Conservation (phyloP, 2,888 invertebrate species). For the Lepas anatifera region DNA sequence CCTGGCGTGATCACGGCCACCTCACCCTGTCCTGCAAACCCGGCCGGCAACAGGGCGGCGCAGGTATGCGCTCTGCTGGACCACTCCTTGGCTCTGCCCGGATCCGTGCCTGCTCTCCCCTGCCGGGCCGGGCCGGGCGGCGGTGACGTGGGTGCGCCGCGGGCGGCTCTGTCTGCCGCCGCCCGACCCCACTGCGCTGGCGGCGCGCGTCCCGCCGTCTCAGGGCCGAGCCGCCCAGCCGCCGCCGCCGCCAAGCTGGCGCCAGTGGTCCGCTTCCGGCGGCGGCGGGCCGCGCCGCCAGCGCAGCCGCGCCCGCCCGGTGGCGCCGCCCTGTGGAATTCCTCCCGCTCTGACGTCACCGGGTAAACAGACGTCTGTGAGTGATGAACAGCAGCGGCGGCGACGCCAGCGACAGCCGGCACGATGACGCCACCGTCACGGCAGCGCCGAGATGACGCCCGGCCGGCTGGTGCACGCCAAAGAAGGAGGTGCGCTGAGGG, state of each 20-base stretch:
- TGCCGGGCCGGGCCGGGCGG: no score
- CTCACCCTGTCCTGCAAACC: no score
- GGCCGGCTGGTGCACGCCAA: not conserved
- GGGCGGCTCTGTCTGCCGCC: not conserved
- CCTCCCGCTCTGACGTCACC: conserved; percentile 2
- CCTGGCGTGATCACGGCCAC: no score
- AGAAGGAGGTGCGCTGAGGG: not conserved
- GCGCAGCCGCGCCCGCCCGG: not conserved
- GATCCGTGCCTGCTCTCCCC: no score
- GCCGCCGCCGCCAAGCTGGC: not conserved
- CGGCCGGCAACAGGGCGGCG: no score
- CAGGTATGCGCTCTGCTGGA: no score
- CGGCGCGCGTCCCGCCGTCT: not conserved
- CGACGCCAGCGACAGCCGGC: not conserved
- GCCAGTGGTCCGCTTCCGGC: not conserved
- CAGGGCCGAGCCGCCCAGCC: not conserved
- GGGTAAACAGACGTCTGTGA: not conserved
- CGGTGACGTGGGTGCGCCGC: no score
- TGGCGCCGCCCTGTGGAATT: not conserved
- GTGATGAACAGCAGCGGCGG: not conserved
- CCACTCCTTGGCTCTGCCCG: no score
- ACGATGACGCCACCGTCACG: not conserved
- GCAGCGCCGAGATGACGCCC: not conserved
- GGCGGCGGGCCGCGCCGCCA: not conserved
- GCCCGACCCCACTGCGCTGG: not conserved